Base-by-base conservation (phyloP, 2,888 invertebrate species). In the Eupithecia centaureata region DNA sequence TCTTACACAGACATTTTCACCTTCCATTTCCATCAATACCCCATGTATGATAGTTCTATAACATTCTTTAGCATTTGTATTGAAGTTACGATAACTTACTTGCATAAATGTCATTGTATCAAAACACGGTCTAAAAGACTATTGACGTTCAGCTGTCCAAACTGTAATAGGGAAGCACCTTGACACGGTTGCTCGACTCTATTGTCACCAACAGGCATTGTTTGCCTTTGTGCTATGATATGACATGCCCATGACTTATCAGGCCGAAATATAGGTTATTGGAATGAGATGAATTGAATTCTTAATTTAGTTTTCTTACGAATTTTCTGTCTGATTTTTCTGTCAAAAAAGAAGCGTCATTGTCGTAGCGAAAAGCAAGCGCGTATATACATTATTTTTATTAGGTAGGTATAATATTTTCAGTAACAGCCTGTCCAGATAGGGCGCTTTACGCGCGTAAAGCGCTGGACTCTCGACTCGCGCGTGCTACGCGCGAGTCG, bases 101-200 rank as follows among this genome's bases (percentile, higher is more conserved):
- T 42, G 10, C 18, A 18, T 18, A 42, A 2, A 3, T 42, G 47
- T 47, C 10, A 47, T 47, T 52, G 27, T 13, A 15, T 27, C 52
- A 27, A 51, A 13, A 27, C 52, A 27, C 25, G 79, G 79, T 78
- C 81, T 76, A 69, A 73, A 70, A 54, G 65, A 63, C 75, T 67
- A 81, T 82, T 83, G 80, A 81, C 70, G 73, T 77, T 74, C 75
- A 70, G 77, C 81, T 82, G 80, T 85, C 84, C 82, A 84, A 83
- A 82, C 74, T 80, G 81, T 86, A 85, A 86, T 84, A 84, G 83
- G 88, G 86, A 88, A 87, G 83, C 75, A 75, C 88, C 88, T 89
- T 89, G 88, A 88, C 89, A 89, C 77, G 75, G 74, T 83, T 84
- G 79, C 72, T 68, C 70, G 71, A 64, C 67, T 72, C 79, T 72